Evolutionary conservation across 2,797 vertebrate genomes (phyloP).

Genomic region (Allenopithecus nigroviridis): DNA sequence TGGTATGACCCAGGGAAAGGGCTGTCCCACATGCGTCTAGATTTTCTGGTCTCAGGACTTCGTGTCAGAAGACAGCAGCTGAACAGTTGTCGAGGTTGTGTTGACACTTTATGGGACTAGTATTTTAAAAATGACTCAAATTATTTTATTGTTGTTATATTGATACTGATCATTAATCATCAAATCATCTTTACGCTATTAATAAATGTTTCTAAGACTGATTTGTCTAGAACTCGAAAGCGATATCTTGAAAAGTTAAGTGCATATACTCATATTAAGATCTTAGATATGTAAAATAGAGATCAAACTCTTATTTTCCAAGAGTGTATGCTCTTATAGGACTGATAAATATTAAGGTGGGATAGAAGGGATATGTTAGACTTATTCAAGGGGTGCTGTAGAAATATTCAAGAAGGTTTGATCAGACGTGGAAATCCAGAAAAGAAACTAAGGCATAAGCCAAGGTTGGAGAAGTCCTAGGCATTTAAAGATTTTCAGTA

Average conservation of each 20-base stretch:
- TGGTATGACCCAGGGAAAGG: not conserved
- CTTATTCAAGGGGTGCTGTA: not conserved
- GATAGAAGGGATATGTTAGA: not conserved
- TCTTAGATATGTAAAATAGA: not conserved
- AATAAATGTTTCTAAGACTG: not conserved
- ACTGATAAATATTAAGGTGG: not conserved
- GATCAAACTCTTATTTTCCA: not conserved
- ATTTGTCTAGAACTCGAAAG: constrained; percentile 35
- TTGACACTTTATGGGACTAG: not conserved
- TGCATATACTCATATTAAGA: not conserved
- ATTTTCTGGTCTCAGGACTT: not conserved
- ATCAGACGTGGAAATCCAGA: not conserved
- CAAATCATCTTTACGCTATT: constrained; percentile 1
- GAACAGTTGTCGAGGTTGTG: not conserved
- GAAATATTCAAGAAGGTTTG: not conserved
- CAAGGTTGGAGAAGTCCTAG: not conserved
- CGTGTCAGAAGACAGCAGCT: not conserved
- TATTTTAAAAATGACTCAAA: not conserved
- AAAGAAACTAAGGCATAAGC: not conserved
- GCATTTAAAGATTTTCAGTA: not conserved
- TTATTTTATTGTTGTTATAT: constrained; percentile 18
- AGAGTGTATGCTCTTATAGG: not conserved
- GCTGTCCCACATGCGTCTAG: not conserved
- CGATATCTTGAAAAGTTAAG: not conserved
- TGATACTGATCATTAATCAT: not conserved